Evolutionary conservation across 2,797 vertebrate species (phyloP), one percentile per base, ranked within the genome.

Genomic region (Gastrophryne carolinensis): DNA sequence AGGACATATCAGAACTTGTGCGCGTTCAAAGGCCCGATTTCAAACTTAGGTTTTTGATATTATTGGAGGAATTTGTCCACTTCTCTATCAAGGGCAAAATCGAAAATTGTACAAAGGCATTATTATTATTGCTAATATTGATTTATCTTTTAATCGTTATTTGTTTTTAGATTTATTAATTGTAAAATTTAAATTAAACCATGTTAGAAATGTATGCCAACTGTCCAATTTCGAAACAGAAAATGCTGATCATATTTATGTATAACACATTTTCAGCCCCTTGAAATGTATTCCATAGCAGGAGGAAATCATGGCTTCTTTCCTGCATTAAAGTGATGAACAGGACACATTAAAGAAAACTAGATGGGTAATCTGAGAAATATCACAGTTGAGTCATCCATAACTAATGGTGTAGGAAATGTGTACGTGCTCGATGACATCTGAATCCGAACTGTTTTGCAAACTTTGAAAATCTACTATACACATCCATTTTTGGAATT

Each of bases 351-450:
- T 52, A 50, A 56, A 37, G 32, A 61, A 61, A 67, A 60, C 11
- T 60, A 60, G 37, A 71, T 52, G 21, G 65, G 68, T 66, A 78
- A 78, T 78, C 41, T 65, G 75, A 78, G 75, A 65, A 78, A 49
- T 57, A 49, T 72, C 68, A 72, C 53, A 60, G 60, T 39, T 60
- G 75, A 72, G 52, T 72, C 68, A 78, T 78, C 75, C 75, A 78
- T 78, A 78, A 65, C 75, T 78, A 78, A 78, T 72, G 75, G 53
- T 65, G 39, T 17, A 47, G 39, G 30, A 70, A 27, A 65, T 57
- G 30, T 64, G 21, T 71, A 72, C 60, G 65, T 78, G 75, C 53
- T 72, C 75, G 41, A 60, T 78, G 68, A 72, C 75, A 78, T 78
- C 72, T 78, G 72, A 58, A 72, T 61, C 61, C 61, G 30, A 32